Conservation (phyloP, 2,888 invertebrate genomes). For the Rhodophaea formosa region DNA sequence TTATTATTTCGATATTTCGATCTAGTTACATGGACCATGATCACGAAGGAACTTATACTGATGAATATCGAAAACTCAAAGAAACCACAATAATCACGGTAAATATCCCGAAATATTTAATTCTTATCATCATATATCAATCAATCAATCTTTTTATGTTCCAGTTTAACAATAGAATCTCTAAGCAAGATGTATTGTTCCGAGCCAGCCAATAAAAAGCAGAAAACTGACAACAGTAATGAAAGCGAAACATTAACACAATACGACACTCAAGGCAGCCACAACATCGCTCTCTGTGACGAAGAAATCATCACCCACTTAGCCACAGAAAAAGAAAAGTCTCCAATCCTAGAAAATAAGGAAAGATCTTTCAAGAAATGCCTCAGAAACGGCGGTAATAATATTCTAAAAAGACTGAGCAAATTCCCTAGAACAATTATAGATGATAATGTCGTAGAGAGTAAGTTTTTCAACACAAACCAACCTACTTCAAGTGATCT, state of each 20-base stretch:
- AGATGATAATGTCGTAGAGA: conserved; percentile 75
- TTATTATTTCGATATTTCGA: too few species aligned
- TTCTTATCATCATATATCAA: too few species aligned
- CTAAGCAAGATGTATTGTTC: conserved; percentile 70
- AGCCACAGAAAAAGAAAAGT: conserved; percentile 43
- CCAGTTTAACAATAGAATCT: conserved; percentile 68
- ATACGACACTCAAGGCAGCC: conserved; percentile 32
- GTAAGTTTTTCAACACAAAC: conserved; percentile 77
- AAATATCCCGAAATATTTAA: too few species aligned
- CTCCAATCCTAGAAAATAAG: conserved; percentile 72
- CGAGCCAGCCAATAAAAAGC: conserved; percentile 59
- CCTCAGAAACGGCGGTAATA: conserved; percentile 50
- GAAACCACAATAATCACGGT: too few species aligned
- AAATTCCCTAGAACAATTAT: conserved; percentile 74
- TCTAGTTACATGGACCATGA: too few species aligned
- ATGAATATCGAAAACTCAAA: too few species aligned
- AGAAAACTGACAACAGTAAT: conserved; percentile 41
- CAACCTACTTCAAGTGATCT: conserved; percentile 29
- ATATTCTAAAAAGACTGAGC: conserved; percentile 69
- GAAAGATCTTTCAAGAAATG: conserved; percentile 61
- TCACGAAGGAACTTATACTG: too few species aligned
- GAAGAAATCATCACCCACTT: conserved; percentile 36
- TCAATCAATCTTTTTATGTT: conserved; percentile 40
- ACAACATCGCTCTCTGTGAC: conserved; percentile 40
- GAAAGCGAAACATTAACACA: conserved; percentile 35